Percentiles rank a stretch among this genome's conserved stretches.
Evolutionary conservation across 2,888 invertebrate genomes (phyloP).

Genomic region (Chalcosyrphus nemorum): DNA sequence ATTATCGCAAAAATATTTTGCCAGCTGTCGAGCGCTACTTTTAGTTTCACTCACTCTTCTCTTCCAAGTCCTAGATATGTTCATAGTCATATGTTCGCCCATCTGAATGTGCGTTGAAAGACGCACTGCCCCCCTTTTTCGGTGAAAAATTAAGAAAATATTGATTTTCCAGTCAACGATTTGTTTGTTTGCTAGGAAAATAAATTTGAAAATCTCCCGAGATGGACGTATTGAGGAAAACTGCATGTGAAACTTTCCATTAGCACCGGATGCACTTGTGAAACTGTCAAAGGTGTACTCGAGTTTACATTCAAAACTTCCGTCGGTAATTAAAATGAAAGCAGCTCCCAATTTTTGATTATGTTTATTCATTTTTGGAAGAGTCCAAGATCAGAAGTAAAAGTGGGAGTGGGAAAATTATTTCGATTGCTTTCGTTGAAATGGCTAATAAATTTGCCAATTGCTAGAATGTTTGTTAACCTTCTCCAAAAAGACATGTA

Average conservation of each 20-base stretch:
- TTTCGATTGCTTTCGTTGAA: neutral
- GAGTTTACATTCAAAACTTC: neutral
- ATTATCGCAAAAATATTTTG: constrained; percentile 23
- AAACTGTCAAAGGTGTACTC: constrained; percentile 15
- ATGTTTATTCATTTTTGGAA: constrained; percentile 15
- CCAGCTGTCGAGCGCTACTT: neutral
- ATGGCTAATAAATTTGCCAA: neutral
- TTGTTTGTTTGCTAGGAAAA: constrained; percentile 36
- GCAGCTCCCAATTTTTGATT: neutral
- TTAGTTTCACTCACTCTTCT: neutral
- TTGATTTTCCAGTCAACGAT: constrained; percentile 23
- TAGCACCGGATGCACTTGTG: constrained; percentile 21
- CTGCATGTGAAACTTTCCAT: neutral
- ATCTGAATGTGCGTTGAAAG: neutral
- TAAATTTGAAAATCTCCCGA: neutral
- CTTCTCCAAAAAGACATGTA: neutral
- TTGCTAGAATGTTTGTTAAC: neutral
- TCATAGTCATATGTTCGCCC: neutral
- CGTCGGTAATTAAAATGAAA: neutral
- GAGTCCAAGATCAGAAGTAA: neutral
- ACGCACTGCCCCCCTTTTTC: neutral
- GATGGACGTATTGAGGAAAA: neutral
- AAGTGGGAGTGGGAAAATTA: neutral
- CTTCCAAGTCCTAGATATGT: neutral
- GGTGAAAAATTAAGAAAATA: constrained; percentile 11